A percentile compares a stretch with the other conserved stretches of the same genome.
These are phyloP conservation scores for Scaptomyza tumidula DNA, from an alignment of 2,888 invertebrate species.

Conservation along the genomic window DNA sequence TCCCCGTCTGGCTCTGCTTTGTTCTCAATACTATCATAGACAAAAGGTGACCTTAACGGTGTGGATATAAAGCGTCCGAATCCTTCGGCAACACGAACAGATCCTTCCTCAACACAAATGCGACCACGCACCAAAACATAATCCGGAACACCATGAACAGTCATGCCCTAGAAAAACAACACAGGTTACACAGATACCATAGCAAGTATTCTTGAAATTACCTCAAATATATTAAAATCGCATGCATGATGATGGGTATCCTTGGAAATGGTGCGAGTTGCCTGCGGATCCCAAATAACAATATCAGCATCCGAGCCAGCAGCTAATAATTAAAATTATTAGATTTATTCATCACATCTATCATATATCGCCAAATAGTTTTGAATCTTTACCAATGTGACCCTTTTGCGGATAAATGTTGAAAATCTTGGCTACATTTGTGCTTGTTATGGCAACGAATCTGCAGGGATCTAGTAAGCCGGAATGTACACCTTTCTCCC, in stretches of 20 bases:
- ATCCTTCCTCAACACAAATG: conserved; percentile 96
- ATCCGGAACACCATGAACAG: conserved; percentile 95
- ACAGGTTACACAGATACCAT: background rate
- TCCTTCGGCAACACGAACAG: conserved; percentile 94
- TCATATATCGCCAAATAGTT: too few relatives aligned
- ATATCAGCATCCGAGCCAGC: conserved; percentile 98
- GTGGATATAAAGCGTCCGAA: conserved; percentile 94
- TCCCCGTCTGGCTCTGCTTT: conserved; percentile 53
- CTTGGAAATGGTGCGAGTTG: conserved; percentile 94
- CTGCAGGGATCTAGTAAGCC: conserved; percentile 96
- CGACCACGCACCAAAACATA: conserved; percentile 96
- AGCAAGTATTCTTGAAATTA: background rate
- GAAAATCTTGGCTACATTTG: conserved; percentile 98
- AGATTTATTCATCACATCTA: too few relatives aligned
- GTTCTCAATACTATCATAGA: conserved; percentile 87
- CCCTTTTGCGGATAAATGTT: conserved; percentile 99
- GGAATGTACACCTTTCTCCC: conserved; percentile 97
- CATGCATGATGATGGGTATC: conserved; percentile 95
- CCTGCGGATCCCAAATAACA: conserved; percentile 97
- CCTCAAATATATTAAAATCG: conserved; percentile 98
- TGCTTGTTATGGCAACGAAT: conserved; percentile 98
- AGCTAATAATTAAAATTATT: conserved; percentile 69
- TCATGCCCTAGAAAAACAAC: conserved; percentile 88
- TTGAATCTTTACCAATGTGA: conserved; percentile 87
- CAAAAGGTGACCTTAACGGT: conserved; percentile 89